Percentiles rank a stretch among this genome's conserved stretches.
Conservation (phyloP, 2,113 vertebrate species). For the Pan paniscus region DNA sequence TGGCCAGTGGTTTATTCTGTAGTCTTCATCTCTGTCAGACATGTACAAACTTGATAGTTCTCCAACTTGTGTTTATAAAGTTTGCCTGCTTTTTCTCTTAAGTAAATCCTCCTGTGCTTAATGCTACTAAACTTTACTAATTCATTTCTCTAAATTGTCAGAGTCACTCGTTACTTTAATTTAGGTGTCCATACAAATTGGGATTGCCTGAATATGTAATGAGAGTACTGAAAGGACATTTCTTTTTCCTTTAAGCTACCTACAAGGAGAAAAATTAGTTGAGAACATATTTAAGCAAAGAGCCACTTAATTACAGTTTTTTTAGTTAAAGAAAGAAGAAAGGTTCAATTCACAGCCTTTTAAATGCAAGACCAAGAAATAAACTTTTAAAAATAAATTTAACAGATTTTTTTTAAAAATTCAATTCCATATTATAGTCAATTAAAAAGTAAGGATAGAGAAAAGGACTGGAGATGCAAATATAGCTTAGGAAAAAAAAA, state of each 20-base stretch:
- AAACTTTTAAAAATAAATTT: background rate
- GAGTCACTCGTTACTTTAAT: background rate
- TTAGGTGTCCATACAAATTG: background rate
- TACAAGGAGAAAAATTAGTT: background rate
- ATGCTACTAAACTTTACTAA: background rate
- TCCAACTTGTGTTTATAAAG: background rate
- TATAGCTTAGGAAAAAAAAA: background rate
- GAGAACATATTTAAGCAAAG: background rate
- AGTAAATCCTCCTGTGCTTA: background rate
- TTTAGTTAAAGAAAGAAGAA: slow-evolving; percentile 23
- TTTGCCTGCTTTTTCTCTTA: background rate
- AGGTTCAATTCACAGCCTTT: background rate
- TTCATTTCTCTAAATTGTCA: background rate
- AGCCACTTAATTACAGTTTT: background rate
- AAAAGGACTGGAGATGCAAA: background rate
- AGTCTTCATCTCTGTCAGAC: background rate
- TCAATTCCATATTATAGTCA: background rate
- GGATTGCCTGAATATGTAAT: background rate
- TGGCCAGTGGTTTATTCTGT: background rate
- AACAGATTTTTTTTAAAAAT: background rate
- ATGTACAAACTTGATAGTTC: background rate
- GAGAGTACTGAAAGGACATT: background rate
- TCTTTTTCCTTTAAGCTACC: background rate
- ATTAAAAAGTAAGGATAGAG: background rate
- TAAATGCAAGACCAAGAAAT: slow-evolving; percentile 12